Evolutionary conservation across 2,113 vertebrate species (phyloP).

Genomic region (Centropus unirufus): DNA sequence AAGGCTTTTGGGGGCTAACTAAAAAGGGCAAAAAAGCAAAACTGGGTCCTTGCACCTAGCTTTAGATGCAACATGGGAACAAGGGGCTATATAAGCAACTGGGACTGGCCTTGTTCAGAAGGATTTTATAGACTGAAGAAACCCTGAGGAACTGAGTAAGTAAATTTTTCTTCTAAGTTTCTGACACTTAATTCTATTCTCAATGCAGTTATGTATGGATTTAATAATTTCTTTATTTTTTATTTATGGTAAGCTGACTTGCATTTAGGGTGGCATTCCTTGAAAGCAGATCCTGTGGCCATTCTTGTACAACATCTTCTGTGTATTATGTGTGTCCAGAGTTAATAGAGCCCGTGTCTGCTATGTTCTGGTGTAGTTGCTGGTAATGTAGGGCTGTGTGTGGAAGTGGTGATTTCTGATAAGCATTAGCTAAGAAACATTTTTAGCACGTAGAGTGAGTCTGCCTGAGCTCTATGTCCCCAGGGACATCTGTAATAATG

Average conservation of each 20-base stretch:
- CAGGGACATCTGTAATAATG: background rate
- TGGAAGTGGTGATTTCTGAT: background rate
- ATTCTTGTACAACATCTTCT: background rate
- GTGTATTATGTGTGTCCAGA: rapidly evolving
- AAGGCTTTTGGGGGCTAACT: background rate
- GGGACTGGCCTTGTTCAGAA: background rate
- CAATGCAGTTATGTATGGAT: rapidly evolving
- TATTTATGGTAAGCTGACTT: background rate
- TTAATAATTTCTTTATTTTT: background rate
- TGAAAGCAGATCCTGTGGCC: rapidly evolving
- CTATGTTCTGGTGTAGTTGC: background rate
- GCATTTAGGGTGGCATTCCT: background rate
- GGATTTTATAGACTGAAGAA: background rate
- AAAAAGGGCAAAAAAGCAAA: background rate
- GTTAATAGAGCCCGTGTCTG: background rate
- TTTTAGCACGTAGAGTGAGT: background rate
- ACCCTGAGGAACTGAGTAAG: background rate
- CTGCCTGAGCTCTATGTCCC: background rate
- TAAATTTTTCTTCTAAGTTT: background rate
- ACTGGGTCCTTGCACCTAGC: rapidly evolving
- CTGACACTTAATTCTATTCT: background rate
- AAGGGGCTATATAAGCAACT: rapidly evolving
- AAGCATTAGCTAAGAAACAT: background rate
- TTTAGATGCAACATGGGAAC: background rate
- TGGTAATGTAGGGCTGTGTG: background rate